Percentiles rank a stretch among this genome's conserved stretches.
phyloP scores from a whole-genome alignment of 2,888 invertebrate species.

The Halictus quadricinctus region DNA sequence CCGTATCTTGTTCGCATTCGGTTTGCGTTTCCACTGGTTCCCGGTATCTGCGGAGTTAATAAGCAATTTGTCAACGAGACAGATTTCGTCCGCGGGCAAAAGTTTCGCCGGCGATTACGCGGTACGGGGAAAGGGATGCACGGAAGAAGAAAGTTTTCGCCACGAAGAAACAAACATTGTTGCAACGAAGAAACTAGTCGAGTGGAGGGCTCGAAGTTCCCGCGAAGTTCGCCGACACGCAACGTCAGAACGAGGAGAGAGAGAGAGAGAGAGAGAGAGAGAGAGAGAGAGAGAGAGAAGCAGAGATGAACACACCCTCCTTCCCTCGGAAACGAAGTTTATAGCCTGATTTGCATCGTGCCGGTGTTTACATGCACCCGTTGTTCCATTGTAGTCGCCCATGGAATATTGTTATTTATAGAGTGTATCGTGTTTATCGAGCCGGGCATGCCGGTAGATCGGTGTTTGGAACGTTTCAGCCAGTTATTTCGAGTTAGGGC shows the following conservation, averaged over 20 bases:
- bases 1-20: neutral
- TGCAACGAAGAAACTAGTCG: slow-evolving; percentile 8
- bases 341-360: slow-evolving; percentile 17
- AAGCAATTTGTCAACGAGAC: slow-evolving; percentile 3
- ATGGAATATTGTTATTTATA: slow-evolving; percentile 33
- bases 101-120: neutral
- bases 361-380: slow-evolving; percentile 22
- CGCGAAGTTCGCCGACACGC: slow-evolving; percentile 27
- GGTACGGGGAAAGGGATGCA: neutral
- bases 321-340: slow-evolving; percentile 8
- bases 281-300: neutral
- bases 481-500: slow-evolving; percentile 3
- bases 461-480: neutral
- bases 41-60: neutral
- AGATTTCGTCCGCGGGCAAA: neutral
- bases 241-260: slow-evolving; percentile 15
- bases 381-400: slow-evolving; percentile 1
- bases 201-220: slow-evolving; percentile 16
- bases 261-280: neutral
- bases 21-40: neutral
- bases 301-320: slow-evolving; percentile 12
- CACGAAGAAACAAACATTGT: slow-evolving; percentile 16
- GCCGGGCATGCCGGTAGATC: neutral
- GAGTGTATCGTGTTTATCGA: neutral
- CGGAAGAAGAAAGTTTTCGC: neutral